Base-by-base conservation (phyloP, 2,113 vertebrate genomes). In the Proteles cristata region DNA sequence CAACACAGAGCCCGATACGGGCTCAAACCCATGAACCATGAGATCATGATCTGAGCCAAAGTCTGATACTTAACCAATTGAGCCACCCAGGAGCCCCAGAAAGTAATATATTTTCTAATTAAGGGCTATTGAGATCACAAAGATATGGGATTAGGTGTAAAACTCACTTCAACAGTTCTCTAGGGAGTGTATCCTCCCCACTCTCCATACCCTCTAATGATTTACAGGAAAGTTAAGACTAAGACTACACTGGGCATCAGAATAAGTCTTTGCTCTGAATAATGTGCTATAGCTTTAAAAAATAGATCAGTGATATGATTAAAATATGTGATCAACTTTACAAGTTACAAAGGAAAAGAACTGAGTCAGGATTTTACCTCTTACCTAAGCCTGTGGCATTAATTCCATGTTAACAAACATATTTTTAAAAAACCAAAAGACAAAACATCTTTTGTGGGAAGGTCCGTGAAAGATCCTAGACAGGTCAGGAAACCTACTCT, bases 311-410 rank as follows among this genome's bases (percentile, higher is more conserved):
- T 69, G 53, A 66, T n/a, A 69, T 58, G 43, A 74, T 86, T 95
- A 90, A 94, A 97, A 97, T 95, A 53, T 84, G 39, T 76, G 68
- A 92, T 45, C 21, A 65, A 77, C n/a, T 33, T 76, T 45, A 71
- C 33, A 0, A 1, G 28, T 43, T 73, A 58, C 21, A 69, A 71
- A 83, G 58, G 35, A 71, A 76, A 61, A 79, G 15, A 7, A 85
- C 0, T 4, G 5, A 83, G 21, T 19, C 11, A 25, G 26, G 10
- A 17, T 66, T 86, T 85, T 39, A 2, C n/a, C 48, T 79, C 45
- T 82, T 53, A 48, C 12, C 28, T 21, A 76, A 35, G 3, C 23
- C 17, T 6, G 10, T 81, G 19, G 12, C 3, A 6, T 89, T 28
- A 73, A 83, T 79, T 9, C 21, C 33, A 25, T 19, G 15, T 93